Percentiles rank a stretch among this genome's conserved stretches.
Evolutionary conservation across 2,888 invertebrate genomes (phyloP).

Genomic region (Polydrusus cervinus): DNA sequence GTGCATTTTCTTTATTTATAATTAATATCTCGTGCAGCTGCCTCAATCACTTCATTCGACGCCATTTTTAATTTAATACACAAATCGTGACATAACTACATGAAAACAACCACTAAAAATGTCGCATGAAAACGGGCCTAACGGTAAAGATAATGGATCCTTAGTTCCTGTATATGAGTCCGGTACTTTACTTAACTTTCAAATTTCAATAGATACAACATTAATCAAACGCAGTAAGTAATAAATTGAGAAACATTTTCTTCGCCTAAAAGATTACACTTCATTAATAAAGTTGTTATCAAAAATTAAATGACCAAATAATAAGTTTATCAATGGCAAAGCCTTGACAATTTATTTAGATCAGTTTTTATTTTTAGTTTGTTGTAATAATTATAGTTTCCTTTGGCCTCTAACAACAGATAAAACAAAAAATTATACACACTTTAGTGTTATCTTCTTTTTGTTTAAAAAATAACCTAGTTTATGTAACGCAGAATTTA

Average conservation of each 20-base stretch:
- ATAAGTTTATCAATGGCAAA: conserved; percentile 21
- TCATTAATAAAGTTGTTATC: conserved; percentile 20
- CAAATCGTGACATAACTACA: no score
- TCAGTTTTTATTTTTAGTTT: conserved; percentile 36
- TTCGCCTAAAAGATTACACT: not conserved
- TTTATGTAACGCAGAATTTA: not conserved
- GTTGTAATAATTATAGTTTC: conserved; percentile 31
- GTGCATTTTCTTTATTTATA: no score
- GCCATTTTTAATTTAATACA: no score
- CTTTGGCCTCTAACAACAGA: conserved; percentile 32
- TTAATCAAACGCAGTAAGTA: not conserved
- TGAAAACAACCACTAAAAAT: no score
- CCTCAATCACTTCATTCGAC: no score
- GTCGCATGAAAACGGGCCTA: no score
- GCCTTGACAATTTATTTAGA: conserved; percentile 35
- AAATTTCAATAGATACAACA: not conserved
- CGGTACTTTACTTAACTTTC: not conserved
- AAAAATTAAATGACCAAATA: conserved; percentile 22
- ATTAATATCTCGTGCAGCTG: no score
- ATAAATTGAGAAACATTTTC: conserved; percentile 3
- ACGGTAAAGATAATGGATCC: no score
- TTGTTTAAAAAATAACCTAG: conserved; percentile 21
- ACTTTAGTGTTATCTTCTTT: conserved; percentile 12
- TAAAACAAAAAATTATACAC: conserved; percentile 14
- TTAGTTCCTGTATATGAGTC: not conserved